Evolutionary conservation across 2,888 invertebrate genomes (phyloP), one percentile per base, ranked within the genome.

Genomic region (Volucella inanis): DNA sequence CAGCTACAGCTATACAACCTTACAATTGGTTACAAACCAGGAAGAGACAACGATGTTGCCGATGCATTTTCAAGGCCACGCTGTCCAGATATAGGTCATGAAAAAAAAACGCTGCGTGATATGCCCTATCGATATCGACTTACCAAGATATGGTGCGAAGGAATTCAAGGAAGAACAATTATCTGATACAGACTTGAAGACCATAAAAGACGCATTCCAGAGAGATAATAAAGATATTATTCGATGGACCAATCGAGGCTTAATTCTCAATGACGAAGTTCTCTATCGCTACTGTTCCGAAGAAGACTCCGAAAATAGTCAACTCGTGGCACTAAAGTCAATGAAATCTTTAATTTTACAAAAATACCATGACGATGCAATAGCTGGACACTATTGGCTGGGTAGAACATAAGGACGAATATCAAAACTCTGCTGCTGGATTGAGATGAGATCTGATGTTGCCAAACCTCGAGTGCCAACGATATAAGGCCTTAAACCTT

Each of bases 21-120:
- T 22, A 2, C 18, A 22, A 22, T 22, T 3, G 18, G 2, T 22
- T 22, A 22, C 2, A 22, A 22, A 2, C 18, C 18, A 22, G 18
- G 2, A 22, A 22, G 18, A 22, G 18, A 22, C 1, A 22, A 22
- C 18, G 18, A 2, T 22, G 18, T 22, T 22, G 18, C 18, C 18
- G 18, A 87, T 47, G 62, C 62, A 3, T 39, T 84, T 14, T 78
- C 75, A 8, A 49, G 78, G 22, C 84, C 71, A 41, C 74, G 64
- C 15, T 78, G 72, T n/a, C 8, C 43, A 3, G 22, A 72, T 1
- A 64, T 74, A 14, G 49, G 47, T 0, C 43, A 77, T 22, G 6
- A 15, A 49, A 18, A 52, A 77, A 54, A 18, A 61, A 43, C 41
- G 55, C 8, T 61, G 70, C 8, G 77, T 70, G 55, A 61, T 18